These are phyloP conservation scores for Patella pellucida DNA, from an alignment of 2,888 invertebrate genomes.

Conservation along the genomic window DNA sequence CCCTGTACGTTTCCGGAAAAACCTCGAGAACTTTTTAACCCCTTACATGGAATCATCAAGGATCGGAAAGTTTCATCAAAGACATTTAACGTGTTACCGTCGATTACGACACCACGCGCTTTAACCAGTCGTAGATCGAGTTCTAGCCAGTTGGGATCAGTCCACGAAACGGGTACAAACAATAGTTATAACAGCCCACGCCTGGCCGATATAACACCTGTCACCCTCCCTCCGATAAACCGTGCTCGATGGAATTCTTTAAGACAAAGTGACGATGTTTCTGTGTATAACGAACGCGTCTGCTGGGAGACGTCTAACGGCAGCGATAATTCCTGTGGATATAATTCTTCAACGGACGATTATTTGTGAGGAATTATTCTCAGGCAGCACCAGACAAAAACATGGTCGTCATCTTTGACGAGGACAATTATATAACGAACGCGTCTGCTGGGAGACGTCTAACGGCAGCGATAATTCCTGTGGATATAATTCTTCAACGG, in stretches of 20 bases:
- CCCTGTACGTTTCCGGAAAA: conserved; percentile 15
- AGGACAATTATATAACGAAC: background rate
- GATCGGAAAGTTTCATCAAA: conserved; percentile 41
- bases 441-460: background rate
- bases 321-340: background rate
- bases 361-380: no score
- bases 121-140: background rate
- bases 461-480: background rate
- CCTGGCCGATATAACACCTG: background rate
- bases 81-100: conserved; percentile 54
- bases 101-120: conserved; percentile 37
- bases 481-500: background rate
- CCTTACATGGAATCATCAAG: conserved; percentile 38
- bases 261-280: background rate
- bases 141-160: background rate
- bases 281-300: background rate
- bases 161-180: background rate
- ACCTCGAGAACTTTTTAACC: conserved; percentile 44
- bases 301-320: background rate
- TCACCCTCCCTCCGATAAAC: conserved; percentile 1
- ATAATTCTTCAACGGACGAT: background rate
- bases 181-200: background rate
- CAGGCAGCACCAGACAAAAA: background rate
- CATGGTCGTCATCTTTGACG: no score
- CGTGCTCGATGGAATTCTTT: background rate